phyloP scores from a whole-genome alignment of 1,140 invertebrate genomes.

The Cydia splendana region DNA sequence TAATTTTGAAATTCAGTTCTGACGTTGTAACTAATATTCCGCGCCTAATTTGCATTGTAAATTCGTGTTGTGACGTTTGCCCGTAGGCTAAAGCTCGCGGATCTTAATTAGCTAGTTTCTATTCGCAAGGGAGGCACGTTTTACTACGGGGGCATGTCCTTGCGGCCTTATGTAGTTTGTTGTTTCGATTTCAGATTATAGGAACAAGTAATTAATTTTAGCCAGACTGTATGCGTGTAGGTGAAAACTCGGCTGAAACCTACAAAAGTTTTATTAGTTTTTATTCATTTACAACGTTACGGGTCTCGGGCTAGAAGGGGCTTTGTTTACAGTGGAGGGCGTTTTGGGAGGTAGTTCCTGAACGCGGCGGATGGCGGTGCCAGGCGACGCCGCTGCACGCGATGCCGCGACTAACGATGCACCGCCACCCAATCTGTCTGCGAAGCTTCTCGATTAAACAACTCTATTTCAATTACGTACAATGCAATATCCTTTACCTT shows the following conservation, averaged over 20 bases:
- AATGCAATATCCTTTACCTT: slow-evolving; percentile 46
- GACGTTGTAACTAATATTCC: slow-evolving; percentile 78
- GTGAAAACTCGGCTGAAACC: slow-evolving; percentile 37
- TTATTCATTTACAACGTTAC: slow-evolving; percentile 36
- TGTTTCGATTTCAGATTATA: slow-evolving; percentile 40
- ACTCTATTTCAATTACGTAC: slow-evolving; percentile 47
- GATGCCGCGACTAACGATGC: slow-evolving; percentile 60
- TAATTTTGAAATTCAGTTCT: slow-evolving; percentile 77
- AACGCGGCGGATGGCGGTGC: slow-evolving; percentile 63
- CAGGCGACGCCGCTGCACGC: slow-evolving; percentile 70
- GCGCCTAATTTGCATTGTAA: slow-evolving; percentile 78
- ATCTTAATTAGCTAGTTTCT: slow-evolving; percentile 77
- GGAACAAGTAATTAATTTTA: slow-evolving; percentile 44
- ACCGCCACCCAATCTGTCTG: slow-evolving; percentile 53
- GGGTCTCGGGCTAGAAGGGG: slow-evolving; percentile 35
- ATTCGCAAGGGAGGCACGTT: slow-evolving; percentile 63
- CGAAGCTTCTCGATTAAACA: slow-evolving; percentile 41
- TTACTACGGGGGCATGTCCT: slow-evolving; percentile 59
- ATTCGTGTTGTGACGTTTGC: slow-evolving; percentile 73
- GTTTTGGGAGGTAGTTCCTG: slow-evolving; percentile 61
- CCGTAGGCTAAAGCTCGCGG: slow-evolving; percentile 70
- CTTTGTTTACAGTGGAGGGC: slow-evolving; percentile 65
- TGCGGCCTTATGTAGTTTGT: slow-evolving; percentile 51
- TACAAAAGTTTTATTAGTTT: slow-evolving; percentile 43
- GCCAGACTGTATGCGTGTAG: slow-evolving; percentile 41